Base-by-base conservation (phyloP, 2,888 invertebrate genomes). In the Noctua janthina region DNA sequence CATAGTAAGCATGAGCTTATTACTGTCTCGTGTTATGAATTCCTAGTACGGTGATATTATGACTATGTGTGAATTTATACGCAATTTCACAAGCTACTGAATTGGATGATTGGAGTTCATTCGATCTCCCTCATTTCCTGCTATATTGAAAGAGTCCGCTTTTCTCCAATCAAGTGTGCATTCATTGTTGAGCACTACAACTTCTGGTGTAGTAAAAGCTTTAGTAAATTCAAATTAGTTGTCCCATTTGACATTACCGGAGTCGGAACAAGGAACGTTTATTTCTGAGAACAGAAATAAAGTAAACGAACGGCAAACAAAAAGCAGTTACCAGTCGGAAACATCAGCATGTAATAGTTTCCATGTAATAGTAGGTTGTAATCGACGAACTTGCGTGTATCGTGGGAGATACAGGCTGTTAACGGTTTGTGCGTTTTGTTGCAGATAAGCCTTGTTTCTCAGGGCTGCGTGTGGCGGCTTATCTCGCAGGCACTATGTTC, bases 351-450 rank as follows among this genome's bases (percentile, higher is more conserved):
- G 72, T 85, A 87, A 85, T 84, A 76, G 78, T 86, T 78, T 85
- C 72, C 72, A 87, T 86, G 82, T 86, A 86, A 73, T 85, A 86
- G 86, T 85, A 82, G 73, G 75, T 67, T 86, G 86, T 88, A 86
- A 86, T 86, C 82, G 85, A 79, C 86, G 51, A 86, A 86, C 86
- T 86, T 87, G 87, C 84, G 67, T 88, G 86, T 87, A 88, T 84
- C 91, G 91, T 92, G 92, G 90, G 92, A 92, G 90, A 92, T 87
- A 88, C 86, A 88, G 89, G 89, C 91, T 89, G 92, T 91, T 91
- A 90, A 91, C 91, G 91, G 90, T 91, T 75, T 90, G 86, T 79
- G 86, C 88, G 90, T 92, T 91, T 90, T 90, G 85, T 87, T 81
- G 77, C 64, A 83, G 85, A 90, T 88, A 89, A 85, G 73, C 68